Percentiles rank a stretch among this genome's conserved stretches.
phyloP scores from a whole-genome alignment of 2,797 vertebrate genomes.

The Nothura maculosa region DNA sequence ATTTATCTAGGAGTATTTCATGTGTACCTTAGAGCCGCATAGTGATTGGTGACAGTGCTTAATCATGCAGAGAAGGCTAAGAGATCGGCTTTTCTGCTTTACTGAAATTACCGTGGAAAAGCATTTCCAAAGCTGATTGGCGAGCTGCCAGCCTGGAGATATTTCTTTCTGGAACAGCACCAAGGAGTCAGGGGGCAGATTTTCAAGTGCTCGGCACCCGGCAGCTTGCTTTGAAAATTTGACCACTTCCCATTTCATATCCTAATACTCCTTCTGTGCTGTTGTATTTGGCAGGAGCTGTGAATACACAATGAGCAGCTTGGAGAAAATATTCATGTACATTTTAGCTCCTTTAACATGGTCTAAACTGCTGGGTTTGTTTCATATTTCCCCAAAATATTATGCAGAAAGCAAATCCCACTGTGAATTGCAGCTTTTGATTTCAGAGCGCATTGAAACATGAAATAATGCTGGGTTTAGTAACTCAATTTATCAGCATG shows the following conservation, averaged over 20 bases:
- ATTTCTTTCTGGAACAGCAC: constrained; percentile 50
- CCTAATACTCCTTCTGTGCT: constrained; percentile 41
- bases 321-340: constrained; percentile 75
- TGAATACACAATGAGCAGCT: constrained; percentile 58
- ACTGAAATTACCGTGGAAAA: constrained; percentile 45
- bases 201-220: constrained; percentile 45
- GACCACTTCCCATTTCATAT: constrained; percentile 64
- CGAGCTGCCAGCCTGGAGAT: constrained; percentile 37
- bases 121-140: constrained; percentile 56
- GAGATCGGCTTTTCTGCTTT: constrained; percentile 25
- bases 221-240: constrained; percentile 55
- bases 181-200: constrained; percentile 44
- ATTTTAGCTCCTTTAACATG: background rate
- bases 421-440: background rate
- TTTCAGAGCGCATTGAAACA: constrained; percentile 32
- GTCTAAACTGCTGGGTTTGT: constrained; percentile 7
- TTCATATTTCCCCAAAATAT: constrained; percentile 18
- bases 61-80: constrained; percentile 65
- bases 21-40: constrained; percentile 28
- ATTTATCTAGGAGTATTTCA: constrained; percentile 65
- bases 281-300: constrained; percentile 56
- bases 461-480: background rate
- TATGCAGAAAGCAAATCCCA: constrained; percentile 27
- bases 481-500: constrained; percentile 22
- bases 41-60: constrained; percentile 62